Percentiles rank a stretch among this genome's conserved stretches.
Conservation (phyloP, 2,113 vertebrate genomes). For the Pongo abelii region DNA sequence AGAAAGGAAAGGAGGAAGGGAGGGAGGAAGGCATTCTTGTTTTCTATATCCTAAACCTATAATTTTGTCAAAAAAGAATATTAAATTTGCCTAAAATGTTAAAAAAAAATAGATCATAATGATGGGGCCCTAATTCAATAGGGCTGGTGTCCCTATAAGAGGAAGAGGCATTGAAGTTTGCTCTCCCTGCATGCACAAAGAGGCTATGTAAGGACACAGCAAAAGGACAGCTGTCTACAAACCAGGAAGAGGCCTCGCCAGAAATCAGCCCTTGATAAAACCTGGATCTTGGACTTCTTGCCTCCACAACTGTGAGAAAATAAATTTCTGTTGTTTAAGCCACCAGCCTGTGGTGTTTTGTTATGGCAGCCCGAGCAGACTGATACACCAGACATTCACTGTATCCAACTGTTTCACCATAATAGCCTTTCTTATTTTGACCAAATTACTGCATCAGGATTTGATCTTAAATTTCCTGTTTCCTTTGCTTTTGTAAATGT, state of each 20-base stretch:
- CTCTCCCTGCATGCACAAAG: not conserved
- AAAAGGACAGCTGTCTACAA: not conserved
- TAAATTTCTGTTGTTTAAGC: not conserved
- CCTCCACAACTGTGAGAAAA: not conserved
- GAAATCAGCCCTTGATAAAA: not conserved
- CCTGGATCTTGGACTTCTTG: not conserved
- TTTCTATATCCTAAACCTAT: not conserved
- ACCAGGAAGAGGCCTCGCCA: not conserved
- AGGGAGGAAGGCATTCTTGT: not conserved
- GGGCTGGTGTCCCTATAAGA: not conserved
- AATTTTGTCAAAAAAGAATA: too few species aligned
- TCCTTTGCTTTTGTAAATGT: conserved; percentile 35
- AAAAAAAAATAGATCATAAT: not conserved
- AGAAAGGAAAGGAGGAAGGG: not conserved
- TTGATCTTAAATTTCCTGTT: conserved; percentile 41
- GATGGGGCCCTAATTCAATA: not conserved
- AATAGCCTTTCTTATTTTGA: conserved; percentile 38
- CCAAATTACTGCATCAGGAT: not conserved
- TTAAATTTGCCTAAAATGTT: too few species aligned
- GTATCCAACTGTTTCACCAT: not conserved
- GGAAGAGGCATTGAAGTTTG: not conserved
- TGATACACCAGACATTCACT: not conserved
- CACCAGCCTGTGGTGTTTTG: not conserved
- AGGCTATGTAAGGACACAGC: not conserved
- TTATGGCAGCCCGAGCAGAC: not conserved